These are phyloP conservation scores for Mugil cephalus DNA, from an alignment of 2,113 vertebrate genomes.

Conservation along the genomic window DNA sequence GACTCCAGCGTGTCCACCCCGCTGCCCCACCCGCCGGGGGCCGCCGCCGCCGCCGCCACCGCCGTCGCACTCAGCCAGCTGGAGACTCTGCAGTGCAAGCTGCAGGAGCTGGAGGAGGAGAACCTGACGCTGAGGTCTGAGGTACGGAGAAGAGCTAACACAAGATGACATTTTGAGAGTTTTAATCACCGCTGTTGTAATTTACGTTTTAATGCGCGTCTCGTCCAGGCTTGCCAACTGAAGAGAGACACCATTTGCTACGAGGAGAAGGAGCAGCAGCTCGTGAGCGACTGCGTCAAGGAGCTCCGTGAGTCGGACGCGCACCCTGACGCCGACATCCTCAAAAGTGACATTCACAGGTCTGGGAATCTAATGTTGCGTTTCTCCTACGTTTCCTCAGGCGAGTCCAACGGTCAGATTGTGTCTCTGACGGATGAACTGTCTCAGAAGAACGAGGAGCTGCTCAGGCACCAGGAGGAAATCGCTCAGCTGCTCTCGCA, in stretches of 20 bases:
- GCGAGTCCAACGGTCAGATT: constrained; percentile 96
- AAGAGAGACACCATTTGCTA: constrained; percentile 95
- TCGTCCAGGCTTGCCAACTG: constrained; percentile 90
- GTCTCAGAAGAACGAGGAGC: constrained; percentile 91
- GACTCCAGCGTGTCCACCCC: constrained; percentile 94
- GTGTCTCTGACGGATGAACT: constrained; percentile 91
- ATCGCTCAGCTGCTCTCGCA: constrained; percentile 94
- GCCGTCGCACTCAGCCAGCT: constrained; percentile 88
- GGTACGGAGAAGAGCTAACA: constrained; percentile 72
- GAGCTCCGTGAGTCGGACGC: constrained; percentile 91
- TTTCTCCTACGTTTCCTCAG: constrained; percentile 70
- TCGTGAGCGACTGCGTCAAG: constrained; percentile 96
- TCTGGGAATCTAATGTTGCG: not conserved
- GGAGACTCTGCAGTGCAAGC: constrained; percentile 92
- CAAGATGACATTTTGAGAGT: too few species aligned
- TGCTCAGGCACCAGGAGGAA: constrained; percentile 94
- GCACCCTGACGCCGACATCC: not conserved
- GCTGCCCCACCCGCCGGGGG: constrained; percentile 74
- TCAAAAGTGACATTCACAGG: not conserved
- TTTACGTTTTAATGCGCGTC: not conserved
- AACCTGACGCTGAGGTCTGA: constrained; percentile 91
- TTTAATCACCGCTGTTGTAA: too few species aligned
- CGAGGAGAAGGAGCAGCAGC: constrained; percentile 96
- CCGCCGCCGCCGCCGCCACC: constrained; percentile 14
- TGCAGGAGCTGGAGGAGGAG: constrained; percentile 96